Evolutionary conservation across 2,888 invertebrate genomes (phyloP).

Genomic region (Apotomis betuletana): DNA sequence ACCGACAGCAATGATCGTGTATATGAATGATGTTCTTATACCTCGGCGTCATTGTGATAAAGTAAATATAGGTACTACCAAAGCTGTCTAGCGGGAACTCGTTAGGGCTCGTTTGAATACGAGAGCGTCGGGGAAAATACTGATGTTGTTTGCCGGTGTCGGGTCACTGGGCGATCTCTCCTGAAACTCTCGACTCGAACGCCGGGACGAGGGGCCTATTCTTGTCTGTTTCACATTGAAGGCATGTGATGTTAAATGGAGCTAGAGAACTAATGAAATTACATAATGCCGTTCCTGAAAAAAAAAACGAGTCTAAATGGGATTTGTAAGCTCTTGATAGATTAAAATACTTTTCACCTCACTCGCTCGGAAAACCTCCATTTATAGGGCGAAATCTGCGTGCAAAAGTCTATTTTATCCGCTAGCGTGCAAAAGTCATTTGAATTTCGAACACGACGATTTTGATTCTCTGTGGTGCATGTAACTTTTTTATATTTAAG

Average conservation of each 20-base stretch:
- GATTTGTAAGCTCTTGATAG: neutral
- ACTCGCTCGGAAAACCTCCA: too few species aligned
- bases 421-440: too few species aligned
- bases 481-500: too few species aligned
- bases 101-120: slow-evolving; percentile 45
- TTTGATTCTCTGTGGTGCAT: too few species aligned
- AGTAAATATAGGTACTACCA: neutral
- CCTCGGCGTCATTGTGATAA: slow-evolving; percentile 47
- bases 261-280: neutral
- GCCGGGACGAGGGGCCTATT: neutral
- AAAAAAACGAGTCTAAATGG: neutral
- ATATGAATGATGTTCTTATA: slow-evolving; percentile 51
- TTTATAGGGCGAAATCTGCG: too few species aligned
- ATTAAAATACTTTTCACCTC: neutral
- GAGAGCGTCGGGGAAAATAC: slow-evolving; percentile 50
- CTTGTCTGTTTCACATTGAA: slow-evolving; percentile 7
- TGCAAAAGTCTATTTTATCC: too few species aligned
- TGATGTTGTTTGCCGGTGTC: slow-evolving; percentile 25
- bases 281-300: neutral
- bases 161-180: slow-evolving; percentile 4
- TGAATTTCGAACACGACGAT: too few species aligned
- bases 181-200: neutral
- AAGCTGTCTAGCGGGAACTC: slow-evolving; percentile 1
- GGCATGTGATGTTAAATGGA: neutral
- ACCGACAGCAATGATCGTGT: slow-evolving; percentile 64